phyloP scores from a whole-genome alignment of 1,140 invertebrate species.

The Glossosoma conforme region DNA sequence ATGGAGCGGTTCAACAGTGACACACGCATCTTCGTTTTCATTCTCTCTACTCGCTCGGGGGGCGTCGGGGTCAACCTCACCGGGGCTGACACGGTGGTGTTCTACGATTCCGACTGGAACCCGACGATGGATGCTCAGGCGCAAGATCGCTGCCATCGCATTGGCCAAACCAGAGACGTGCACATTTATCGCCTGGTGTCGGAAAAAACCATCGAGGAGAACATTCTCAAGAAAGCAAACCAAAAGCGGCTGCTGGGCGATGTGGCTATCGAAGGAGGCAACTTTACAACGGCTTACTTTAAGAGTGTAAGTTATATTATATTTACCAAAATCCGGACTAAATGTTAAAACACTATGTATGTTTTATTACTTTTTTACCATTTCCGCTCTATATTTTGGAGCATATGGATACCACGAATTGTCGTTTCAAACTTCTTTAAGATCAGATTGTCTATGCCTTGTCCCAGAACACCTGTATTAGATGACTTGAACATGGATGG shows the following conservation, averaged over 20 bases:
- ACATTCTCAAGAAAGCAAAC: constrained; percentile 98
- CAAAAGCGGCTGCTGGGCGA: constrained; percentile 95
- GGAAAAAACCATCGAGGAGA: constrained; percentile 97
- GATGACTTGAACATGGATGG: no score
- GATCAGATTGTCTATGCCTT: no score
- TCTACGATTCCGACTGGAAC: constrained; percentile 99
- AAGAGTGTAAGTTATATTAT: constrained; percentile 85
- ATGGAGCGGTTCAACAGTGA: constrained; percentile 99
- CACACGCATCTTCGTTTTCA: constrained; percentile 93
- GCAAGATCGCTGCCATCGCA: constrained; percentile 97
- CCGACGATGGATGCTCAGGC: constrained; percentile 99
- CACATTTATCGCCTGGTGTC: constrained; percentile 97
- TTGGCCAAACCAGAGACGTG: constrained; percentile 98
- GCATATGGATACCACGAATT: no score
- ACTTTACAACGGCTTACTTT: constrained; percentile 97
- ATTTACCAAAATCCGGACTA: no score
- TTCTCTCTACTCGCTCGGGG: constrained; percentile 95
- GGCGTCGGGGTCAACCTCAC: constrained; percentile 98
- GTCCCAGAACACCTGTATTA: no score
- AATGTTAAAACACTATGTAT: no score
- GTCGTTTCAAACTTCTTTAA: no score
- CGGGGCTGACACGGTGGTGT: constrained; percentile 98
- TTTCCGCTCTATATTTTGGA: no score
- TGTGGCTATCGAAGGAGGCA: constrained; percentile 97
- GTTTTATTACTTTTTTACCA: no score